Evolutionary conservation across 2,888 invertebrate species (phyloP).

Genomic region (Spodoptera picta): DNA sequence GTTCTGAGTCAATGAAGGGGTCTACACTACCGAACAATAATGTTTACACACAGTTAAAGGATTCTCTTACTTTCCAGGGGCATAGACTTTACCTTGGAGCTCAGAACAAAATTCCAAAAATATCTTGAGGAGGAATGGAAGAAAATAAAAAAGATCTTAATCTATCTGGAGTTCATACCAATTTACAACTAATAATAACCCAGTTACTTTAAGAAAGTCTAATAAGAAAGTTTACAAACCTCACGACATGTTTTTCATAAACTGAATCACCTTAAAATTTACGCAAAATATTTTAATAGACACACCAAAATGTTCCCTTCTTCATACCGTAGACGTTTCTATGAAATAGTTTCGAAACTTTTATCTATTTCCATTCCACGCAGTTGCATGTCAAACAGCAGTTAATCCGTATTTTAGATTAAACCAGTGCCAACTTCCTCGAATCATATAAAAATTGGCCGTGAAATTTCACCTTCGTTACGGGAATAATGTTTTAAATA

Average conservation of each 20-base stretch:
- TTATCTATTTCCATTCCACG: constrained; percentile 75
- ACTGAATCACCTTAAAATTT: constrained; percentile 26
- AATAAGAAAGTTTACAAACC: neutral
- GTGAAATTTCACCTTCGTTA: constrained; percentile 84
- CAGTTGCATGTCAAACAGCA: constrained; percentile 77
- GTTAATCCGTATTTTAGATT: constrained; percentile 81
- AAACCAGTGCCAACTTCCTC: constrained; percentile 85
- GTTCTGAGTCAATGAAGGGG: too few species aligned
- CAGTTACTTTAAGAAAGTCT: too few species aligned
- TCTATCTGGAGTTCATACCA: too few species aligned
- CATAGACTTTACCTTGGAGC: neutral
- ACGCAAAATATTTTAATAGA: constrained; percentile 53
- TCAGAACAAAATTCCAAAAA: neutral
- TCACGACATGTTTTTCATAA: neutral
- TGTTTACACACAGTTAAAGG: too few species aligned
- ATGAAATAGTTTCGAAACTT: constrained; percentile 75
- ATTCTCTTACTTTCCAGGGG: neutral
- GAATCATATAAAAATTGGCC: constrained; percentile 86
- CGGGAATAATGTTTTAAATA: constrained; percentile 70
- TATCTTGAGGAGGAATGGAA: too few species aligned
- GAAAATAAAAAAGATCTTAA: too few species aligned
- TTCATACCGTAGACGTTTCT: constrained; percentile 62
- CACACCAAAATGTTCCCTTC: constrained; percentile 52
- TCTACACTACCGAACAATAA: too few species aligned
- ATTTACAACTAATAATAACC: too few species aligned